Base-by-base conservation (phyloP, 2,113 vertebrate species). In the Polypterus bichir region DNA sequence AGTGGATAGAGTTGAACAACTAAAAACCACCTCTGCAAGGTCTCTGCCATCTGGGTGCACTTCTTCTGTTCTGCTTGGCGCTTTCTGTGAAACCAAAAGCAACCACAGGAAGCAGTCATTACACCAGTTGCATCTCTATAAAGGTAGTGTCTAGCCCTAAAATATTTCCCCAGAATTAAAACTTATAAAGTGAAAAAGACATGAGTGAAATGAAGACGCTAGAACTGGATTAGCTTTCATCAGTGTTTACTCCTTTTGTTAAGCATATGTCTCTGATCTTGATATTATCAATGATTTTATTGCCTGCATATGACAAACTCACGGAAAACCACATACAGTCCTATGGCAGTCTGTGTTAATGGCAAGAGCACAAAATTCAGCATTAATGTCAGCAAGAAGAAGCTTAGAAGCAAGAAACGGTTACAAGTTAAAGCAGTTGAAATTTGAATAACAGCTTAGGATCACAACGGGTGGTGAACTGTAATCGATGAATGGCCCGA, bases 41-140 rank as follows among this genome's bases (percentile, higher is more conserved):
- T 88, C 89, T 86, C 84, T 86, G 87, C 83, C 78, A 81, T 90
- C 92, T 74, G 77, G 71, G 77, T 76, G 86, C 80, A 72, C 73
- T 66, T 71, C 85, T 83, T 91, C 91, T 59, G 79, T 70, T 80
- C 76, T 80, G 66, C 87, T 77, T 78, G 66, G 74, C 62, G 69
- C 81, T 78, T 76, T 92, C 91, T 97, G 94, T 64, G 75, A 74
- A 83, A 90, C 78, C 89, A 74, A 90, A 87, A 90, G 88, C 82
- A 90, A 88, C 83, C 86, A 77, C 69, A 84, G 82, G 84, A 85
- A 79, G 78, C 71, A 64, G 79, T 90, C 84, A 91, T 82, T 84
- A 77, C 54, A 27, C 27, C 27, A 27, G 27, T 27, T 27, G 27
- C 27, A 27, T 27, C 27, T 27, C 27, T 27, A 27, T 27, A 27